Percentiles rank a stretch among this genome's conserved stretches.
phyloP scores from a whole-genome alignment of 2,797 vertebrate genomes.

The Acridotheres tristis region DNA sequence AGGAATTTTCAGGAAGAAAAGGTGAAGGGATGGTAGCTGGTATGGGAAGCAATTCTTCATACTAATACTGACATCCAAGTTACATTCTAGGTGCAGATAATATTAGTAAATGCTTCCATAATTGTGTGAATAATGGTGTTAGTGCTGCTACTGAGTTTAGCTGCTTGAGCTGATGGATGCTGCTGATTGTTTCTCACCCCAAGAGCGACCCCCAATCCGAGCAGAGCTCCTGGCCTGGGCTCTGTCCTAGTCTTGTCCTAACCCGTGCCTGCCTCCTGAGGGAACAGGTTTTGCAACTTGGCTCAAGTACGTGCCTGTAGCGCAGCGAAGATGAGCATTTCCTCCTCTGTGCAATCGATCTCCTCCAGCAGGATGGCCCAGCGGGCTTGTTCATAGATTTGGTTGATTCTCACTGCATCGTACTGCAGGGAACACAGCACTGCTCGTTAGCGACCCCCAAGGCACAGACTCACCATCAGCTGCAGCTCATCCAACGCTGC shows the following conservation, averaged over 20 bases:
- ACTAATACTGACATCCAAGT: neutral
- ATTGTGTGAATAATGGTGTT: neutral
- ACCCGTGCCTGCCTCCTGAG: neutral
- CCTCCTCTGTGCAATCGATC: conserved; percentile 97
- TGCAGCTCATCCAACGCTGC: neutral
- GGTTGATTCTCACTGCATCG: conserved; percentile 93
- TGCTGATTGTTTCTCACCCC: neutral
- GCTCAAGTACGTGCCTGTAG: conserved; percentile 84
- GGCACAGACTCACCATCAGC: neutral
- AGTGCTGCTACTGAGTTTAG: neutral
- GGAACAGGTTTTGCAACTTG: conserved; percentile 21
- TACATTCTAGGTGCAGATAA: neutral
- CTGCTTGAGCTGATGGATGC: neutral
- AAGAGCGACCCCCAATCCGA: neutral
- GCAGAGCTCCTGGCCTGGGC: neutral
- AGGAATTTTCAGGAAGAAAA: neutral
- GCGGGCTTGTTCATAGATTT: conserved; percentile 96
- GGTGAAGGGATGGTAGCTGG: neutral
- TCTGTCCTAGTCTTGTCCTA: neutral
- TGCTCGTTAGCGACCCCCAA: neutral
- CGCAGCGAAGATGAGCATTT: conserved; percentile 97
- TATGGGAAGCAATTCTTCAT: neutral
- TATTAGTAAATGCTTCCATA: neutral
- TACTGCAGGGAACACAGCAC: conserved; percentile 78
- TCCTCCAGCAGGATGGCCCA: conserved; percentile 96